Percentiles rank a stretch among this genome's conserved stretches.
phyloP scores from a whole-genome alignment of 37 sponge, comb jelly and placozoan genomes.

The Ianthella basta region DNA sequence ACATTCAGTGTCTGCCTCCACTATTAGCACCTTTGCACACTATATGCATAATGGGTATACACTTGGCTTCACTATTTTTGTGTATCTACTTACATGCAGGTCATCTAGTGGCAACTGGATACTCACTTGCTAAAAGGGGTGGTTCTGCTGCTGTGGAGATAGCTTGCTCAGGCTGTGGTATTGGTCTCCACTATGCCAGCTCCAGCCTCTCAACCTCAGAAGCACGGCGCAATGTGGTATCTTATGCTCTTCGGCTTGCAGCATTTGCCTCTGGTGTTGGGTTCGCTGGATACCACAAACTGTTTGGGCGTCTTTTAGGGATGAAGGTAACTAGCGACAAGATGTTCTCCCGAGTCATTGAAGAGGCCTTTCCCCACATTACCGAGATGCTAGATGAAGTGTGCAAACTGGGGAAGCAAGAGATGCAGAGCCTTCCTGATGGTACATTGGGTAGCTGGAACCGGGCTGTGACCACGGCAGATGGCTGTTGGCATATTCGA shows the following conservation, averaged over 20 bases:
- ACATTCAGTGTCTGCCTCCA: no score
- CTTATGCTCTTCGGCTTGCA: slow-evolving; percentile 13
- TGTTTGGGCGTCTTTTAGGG: slow-evolving; percentile 6
- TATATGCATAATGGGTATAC: no score
- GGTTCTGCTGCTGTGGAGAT: no score
- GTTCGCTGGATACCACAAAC: slow-evolving; percentile 12
- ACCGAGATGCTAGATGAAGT: neutral
- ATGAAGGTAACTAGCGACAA: neutral
- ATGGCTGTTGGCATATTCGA: neutral
- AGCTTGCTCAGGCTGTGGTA: no score
- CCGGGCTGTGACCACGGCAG: slow-evolving; percentile 14
- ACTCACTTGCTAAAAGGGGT: no score
- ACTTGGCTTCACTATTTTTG: no score
- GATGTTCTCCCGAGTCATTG: neutral
- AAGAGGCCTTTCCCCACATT: neutral
- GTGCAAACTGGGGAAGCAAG: no score
- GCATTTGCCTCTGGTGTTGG: slow-evolving; percentile 19
- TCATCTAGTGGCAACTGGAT: no score
- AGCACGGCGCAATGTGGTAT: neutral
- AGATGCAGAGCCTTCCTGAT: neutral
- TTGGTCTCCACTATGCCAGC: no score
- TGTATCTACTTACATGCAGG: no score
- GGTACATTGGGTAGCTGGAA: slow-evolving; percentile 1
- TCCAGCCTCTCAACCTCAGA: neutral
- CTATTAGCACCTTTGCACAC: no score